These are phyloP conservation scores for Fratercula arctica DNA, from an alignment of 2,797 vertebrate genomes.

Conservation along the genomic window DNA sequence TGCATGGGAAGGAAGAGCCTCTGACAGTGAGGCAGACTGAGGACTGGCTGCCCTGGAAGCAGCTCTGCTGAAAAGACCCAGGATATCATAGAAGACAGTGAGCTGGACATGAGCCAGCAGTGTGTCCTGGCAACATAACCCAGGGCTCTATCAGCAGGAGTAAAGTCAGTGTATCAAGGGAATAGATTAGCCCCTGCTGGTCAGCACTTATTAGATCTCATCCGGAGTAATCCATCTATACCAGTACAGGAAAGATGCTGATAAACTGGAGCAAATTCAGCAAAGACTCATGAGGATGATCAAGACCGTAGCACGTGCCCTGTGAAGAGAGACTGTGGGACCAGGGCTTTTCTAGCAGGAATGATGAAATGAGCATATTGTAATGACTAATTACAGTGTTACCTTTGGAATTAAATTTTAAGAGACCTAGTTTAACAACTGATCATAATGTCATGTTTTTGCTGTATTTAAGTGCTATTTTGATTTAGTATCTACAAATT, in stretches of 20 bases:
- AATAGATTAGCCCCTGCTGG: neutral
- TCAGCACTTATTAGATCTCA: neutral
- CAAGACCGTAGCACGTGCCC: neutral
- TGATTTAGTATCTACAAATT: neutral
- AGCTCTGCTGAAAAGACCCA: neutral
- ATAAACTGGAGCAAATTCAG: neutral
- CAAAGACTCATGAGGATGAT: neutral
- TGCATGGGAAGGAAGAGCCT: neutral
- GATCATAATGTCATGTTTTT: neutral
- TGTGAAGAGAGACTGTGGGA: neutral
- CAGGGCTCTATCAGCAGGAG: neutral
- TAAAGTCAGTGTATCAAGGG: neutral
- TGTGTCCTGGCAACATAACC: neutral
- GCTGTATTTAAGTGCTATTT: neutral
- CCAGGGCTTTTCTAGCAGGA: neutral
- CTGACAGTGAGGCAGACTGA: neutral
- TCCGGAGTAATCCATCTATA: neutral
- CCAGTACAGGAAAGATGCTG: neutral
- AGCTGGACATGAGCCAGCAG: neutral
- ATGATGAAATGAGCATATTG: neutral
- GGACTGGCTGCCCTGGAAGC: neutral
- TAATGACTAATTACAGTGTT: neutral
- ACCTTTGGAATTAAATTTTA: neutral
- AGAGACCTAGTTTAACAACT: neutral
- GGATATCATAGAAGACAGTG: neutral